Percentiles rank a stretch among this genome's conserved stretches.
Conservation (phyloP, 35 echinoderm and acorn worm genomes). For the Ptychodera flava region DNA sequence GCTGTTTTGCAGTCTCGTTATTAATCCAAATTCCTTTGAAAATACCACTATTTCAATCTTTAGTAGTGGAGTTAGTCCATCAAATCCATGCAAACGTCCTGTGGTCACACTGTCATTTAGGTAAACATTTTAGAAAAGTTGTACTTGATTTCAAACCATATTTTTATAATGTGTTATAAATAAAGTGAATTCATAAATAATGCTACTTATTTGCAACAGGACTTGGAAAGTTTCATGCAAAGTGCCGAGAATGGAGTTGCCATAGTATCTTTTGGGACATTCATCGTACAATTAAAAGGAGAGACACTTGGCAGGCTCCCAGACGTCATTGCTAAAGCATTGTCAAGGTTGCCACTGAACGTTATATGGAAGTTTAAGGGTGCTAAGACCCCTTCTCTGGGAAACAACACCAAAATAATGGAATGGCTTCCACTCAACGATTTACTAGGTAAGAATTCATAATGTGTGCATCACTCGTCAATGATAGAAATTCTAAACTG, state of each 20-base stretch:
- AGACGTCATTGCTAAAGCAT: not conserved
- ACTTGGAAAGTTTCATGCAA: not conserved
- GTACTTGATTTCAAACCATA: too few relatives aligned
- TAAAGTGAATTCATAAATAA: too few relatives aligned
- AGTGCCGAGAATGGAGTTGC: not conserved
- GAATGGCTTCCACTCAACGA: not conserved
- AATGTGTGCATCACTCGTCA: too few relatives aligned
- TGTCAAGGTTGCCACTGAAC: not conserved
- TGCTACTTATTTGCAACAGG: not conserved
- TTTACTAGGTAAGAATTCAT: not conserved
- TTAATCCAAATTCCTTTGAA: too few relatives aligned
- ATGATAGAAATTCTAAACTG: too few relatives aligned
- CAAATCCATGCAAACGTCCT: too few relatives aligned
- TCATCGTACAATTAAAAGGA: not conserved
- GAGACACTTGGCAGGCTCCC: not conserved
- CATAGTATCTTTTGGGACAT: not conserved
- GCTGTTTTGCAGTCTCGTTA: too few relatives aligned
- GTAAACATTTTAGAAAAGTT: too few relatives aligned
- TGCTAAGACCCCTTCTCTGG: not conserved
- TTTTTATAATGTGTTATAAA: too few relatives aligned
- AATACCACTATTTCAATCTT: too few relatives aligned
- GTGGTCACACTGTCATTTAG: too few relatives aligned
- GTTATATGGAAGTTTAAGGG: not conserved
- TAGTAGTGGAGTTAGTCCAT: too few relatives aligned
- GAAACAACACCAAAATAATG: not conserved